phyloP scores from a whole-genome alignment of 2,888 invertebrate genomes.

The Allygus modestus region DNA sequence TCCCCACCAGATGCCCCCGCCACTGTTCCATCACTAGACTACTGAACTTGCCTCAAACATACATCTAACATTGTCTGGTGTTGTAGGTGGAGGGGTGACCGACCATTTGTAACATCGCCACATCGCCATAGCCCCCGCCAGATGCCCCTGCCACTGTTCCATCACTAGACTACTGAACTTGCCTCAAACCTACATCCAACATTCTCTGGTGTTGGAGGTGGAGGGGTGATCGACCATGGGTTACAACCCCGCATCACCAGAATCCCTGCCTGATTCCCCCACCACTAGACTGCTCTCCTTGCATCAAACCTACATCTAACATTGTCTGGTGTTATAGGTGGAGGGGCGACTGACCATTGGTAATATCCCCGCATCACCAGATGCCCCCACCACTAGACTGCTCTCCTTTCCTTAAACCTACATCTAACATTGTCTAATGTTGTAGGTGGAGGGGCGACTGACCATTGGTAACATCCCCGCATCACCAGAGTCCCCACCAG shows the following conservation, averaged over 20 bases:
- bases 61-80: not conserved
- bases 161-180: conserved; percentile 1
- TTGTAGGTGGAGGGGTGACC: conserved; percentile 29
- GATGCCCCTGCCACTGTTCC: not conserved
- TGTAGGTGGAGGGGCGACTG: conserved; percentile 19
- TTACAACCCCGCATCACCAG: conserved; percentile 23
- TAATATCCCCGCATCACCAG: not conserved
- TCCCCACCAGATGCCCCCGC: too few relatives aligned
- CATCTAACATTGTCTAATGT: not conserved
- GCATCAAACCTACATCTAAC: conserved; percentile 31
- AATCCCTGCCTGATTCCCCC: conserved; percentile 12
- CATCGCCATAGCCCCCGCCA: conserved; percentile 14
- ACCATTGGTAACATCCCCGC: conserved; percentile 43
- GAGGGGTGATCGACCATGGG: conserved; percentile 27
- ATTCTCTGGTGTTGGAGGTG: not conserved
- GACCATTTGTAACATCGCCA: conserved; percentile 28
- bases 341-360: not conserved
- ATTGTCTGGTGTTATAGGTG: not conserved
- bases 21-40: not conserved
- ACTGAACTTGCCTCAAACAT: not conserved
- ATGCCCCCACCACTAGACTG: not conserved
- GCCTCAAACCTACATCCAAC: not conserved
- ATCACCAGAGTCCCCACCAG: conserved; percentile 14
- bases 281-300: conserved; percentile 15
- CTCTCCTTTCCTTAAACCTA: not conserved